Percentiles rank a stretch among this genome's conserved stretches.
These are phyloP conservation scores for Callyntrura guangdongensis DNA, from an alignment of 2,888 invertebrate genomes.

Conservation along the genomic window DNA sequence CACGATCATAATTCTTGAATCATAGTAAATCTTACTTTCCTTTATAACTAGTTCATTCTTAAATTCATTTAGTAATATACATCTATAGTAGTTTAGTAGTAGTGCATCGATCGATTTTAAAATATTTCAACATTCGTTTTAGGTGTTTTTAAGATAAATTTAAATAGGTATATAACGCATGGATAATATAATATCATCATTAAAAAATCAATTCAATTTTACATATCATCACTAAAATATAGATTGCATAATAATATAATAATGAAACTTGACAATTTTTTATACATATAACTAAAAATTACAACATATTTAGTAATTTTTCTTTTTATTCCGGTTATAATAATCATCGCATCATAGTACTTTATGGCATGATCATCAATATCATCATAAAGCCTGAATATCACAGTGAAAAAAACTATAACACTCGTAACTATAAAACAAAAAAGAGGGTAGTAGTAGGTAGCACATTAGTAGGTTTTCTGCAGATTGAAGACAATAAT, in stretches of 20 bases:
- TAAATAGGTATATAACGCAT: neutral
- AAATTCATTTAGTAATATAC: neutral
- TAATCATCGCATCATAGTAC: constrained; percentile 38
- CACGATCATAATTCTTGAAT: constrained; percentile 1
- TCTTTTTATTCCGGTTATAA: neutral
- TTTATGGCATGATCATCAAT: constrained; percentile 67
- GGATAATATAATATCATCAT: neutral
- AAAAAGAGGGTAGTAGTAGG: constrained; percentile 44
- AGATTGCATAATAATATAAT: constrained; percentile 51
- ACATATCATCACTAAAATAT: constrained; percentile 1
- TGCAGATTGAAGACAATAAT: constrained; percentile 22
- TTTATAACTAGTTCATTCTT: constrained; percentile 12
- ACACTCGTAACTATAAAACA: constrained; percentile 54
- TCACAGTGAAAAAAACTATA: constrained; percentile 59
- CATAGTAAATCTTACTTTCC: neutral
- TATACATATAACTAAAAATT: constrained; percentile 24
- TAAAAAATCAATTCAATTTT: constrained; percentile 13
- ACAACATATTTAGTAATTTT: constrained; percentile 18
- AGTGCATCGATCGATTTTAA: constrained; percentile 9
- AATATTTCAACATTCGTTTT: neutral
- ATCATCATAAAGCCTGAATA: constrained; percentile 66
- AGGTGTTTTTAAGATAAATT: neutral
- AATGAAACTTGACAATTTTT: constrained; percentile 4
- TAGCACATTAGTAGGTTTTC: constrained; percentile 19
- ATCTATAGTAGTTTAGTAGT: neutral